Base-by-base conservation (phyloP, 2,113 vertebrate genomes). In the Zosterops japonicus region DNA sequence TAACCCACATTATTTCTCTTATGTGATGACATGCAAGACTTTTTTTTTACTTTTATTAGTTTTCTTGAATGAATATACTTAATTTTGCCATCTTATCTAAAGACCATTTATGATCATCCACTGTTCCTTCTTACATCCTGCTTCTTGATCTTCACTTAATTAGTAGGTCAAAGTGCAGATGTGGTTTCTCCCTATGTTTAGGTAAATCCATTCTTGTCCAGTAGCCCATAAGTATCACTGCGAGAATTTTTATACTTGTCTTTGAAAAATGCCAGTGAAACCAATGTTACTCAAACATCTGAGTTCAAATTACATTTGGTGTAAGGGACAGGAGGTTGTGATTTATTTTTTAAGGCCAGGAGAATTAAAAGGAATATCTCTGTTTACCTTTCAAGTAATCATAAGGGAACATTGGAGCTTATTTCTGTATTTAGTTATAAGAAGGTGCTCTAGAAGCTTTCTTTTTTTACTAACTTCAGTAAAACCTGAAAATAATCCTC, bases 241-340 rank as follows among this genome's bases (percentile, higher is more conserved):
- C 21, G 79, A 83, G 25, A 75, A 7, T 15, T 56, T 65, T 75
- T 39, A 28, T 18, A 35, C 4, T 24, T 44, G 8, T 20, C 33
- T 65, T 85, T 65, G 16, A 31, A 89, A 90, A 91, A 65, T 39
- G 18, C 3, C 27, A 57, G 1, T 33, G 10, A 29, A 65, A 64
- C 39, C 18, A 88, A 61, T 1, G 4, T 10, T 61, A 39, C 15
- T 39, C 15, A 56, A 47, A 64, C 6, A 39, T 36, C 41, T 75
- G 23, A 49, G 27, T 82, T 83, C 52, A 83, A 83, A 57, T 44
- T 35, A 69, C 8, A 10, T 13, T 27, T 4, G 3, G 5, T 64
- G 20, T 55, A 31, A 78, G 23, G 15, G 3, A 1, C 7, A 5
- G 12, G 5, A 3, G 2, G 12, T 29, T 53, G 28, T 44, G 3